Conservation (phyloP, 2,113 vertebrate genomes). For the Sinosuthora webbiana region DNA sequence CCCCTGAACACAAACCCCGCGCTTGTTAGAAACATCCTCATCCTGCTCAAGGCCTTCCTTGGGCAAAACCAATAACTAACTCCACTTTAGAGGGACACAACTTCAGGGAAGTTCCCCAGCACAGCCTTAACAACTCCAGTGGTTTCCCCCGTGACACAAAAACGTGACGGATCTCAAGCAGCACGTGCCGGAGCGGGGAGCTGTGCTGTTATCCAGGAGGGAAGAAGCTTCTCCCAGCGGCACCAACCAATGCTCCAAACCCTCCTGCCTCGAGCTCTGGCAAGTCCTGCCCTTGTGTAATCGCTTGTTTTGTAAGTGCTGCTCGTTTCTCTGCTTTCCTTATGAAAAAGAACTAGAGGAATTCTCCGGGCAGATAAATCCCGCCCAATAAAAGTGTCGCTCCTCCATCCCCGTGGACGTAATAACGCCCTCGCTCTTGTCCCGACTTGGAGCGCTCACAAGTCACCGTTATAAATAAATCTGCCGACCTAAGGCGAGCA, state of each 20-base stretch:
- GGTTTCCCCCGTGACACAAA: not conserved
- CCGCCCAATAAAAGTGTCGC: slow-evolving; percentile 19
- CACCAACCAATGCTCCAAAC: not conserved
- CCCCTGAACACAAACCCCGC: fast-evolving
- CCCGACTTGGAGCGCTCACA: not conserved
- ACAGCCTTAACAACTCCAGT: not conserved
- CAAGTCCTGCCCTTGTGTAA: not conserved
- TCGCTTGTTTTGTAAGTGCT: not conserved
- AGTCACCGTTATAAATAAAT: not conserved
- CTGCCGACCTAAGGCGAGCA: not conserved
- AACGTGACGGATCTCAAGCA: not conserved
- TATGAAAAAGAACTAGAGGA: not conserved
- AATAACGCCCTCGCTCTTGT: slow-evolving; percentile 39
- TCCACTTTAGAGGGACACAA: not conserved
- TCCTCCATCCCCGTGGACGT: not conserved
- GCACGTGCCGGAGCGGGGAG: not conserved
- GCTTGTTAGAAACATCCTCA: not conserved
- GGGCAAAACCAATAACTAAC: not conserved
- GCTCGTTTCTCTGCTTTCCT: not conserved
- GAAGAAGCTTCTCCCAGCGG: not conserved
- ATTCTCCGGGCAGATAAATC: not conserved
- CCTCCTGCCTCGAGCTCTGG: not conserved
- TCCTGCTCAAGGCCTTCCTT: not conserved
- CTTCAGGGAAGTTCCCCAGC: not conserved
- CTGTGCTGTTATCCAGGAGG: not conserved